Evolutionary conservation across 2,113 vertebrate genomes (phyloP), one percentile per base, ranked within the genome.

Genomic region (Phalacrocorax brasilianus): DNA sequence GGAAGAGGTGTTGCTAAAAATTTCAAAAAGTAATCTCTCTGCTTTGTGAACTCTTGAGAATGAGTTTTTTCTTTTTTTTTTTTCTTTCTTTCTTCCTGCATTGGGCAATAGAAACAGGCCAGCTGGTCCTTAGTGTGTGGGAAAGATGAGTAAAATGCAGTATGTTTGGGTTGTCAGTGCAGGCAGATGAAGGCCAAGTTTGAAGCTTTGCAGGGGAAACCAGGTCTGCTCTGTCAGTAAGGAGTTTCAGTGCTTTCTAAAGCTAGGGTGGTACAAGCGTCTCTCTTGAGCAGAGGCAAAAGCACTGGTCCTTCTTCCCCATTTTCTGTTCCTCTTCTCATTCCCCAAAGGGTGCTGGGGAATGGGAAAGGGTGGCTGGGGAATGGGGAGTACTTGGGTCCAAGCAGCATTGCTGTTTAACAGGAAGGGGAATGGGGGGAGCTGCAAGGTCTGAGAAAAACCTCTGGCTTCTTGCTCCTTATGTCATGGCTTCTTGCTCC

Each of bases 1-100:
- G 65, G 33, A 93, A 93, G 68, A 83, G 61, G 38, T 92, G 38
- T 91, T 93, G 65, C 80, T 96, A 89, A 85, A 95, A 89, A 85
- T 61, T 88, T 5, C 3, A 12, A 44, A 91, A 94, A 84, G 52
- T 90, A 73, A 44, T 90, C 52, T 44, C 38, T 32, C 15, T 53
- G 35, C 73, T 73, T 85, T 47, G 47, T 1, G 8, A 88, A 40
- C 8, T 17, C 68, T 82, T 68, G 17, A 87, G 50, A 13, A 50
- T 74, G 40, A 28, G 4, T 50, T 28, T 49, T 84, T 68, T 26
- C 47, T 24, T 50, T 17, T 27, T 6, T 24, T 10, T 45, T 33
- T 35, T 14, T 45, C 11, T 30, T 20, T 8, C 14, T 55, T 49
- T 7, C 6, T 52, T 55, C n/a, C 73, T 85, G 24, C 26, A 13